Base-by-base conservation (phyloP, 2,113 vertebrate genomes). In the Pionites leucogaster region DNA sequence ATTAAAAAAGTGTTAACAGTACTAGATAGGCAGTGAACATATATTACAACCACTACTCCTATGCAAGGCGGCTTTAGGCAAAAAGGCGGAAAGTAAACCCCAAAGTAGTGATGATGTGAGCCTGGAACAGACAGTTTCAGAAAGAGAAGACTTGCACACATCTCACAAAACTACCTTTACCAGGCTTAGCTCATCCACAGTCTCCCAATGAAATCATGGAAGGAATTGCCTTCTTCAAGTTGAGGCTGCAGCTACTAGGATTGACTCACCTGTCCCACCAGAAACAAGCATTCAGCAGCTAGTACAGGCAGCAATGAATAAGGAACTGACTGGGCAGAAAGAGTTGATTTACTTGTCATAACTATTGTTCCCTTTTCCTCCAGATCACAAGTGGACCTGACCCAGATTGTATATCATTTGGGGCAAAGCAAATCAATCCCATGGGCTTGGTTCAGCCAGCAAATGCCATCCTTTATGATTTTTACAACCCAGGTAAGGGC, bases 381-480 rank as follows among this genome's bases (percentile, higher is more conserved):
- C 93, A 98, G 98, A 60, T 98, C 76, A 91, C 97, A 18, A 93
- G 85, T 0, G 95, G 96, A 84, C 76, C 92, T 0, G 93, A 92
- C 0, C 78, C 87, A 72, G 96, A 97, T 1, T 98, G 98, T 76
- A 42, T 98, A 62, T 65, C 78, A 16, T 98, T 98, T 91, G 94
- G 96, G 31, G 97, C 97, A 84, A 97, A 97, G 35, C 98, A 98
- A 93, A 95, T 97, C 49, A 86, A 97, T 81, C 97, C 98, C 10
- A 96, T 98, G 75, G 98, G 98, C n/a, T 96, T 98, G 52, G 95
- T 98, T 63, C 98, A 98, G 83, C 98, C 98, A 53, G 97, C 97
- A 91, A 97, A 92, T 47, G 98, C 98, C 8, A 85, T 97, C 46
- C 81, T 98, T 72, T 98, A 98, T 75, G 97, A 98, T 72, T 98